Base-by-base conservation (phyloP, 2,113 vertebrate species). In the Fregata magnificens region DNA sequence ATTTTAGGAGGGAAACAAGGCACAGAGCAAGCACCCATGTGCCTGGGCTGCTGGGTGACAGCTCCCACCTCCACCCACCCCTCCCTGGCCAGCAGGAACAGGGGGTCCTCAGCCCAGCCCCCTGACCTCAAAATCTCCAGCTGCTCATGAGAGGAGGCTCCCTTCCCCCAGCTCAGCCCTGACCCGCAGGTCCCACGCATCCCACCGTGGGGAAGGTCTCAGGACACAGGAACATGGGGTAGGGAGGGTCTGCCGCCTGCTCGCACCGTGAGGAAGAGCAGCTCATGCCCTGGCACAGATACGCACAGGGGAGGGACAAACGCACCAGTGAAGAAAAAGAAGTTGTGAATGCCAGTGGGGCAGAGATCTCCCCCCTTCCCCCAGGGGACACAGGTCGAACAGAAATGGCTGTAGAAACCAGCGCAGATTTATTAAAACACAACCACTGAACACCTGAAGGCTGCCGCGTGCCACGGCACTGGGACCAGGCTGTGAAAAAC, bases 371-470 rank as follows among this genome's bases (percentile, higher is more conserved):
- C 4, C 40, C 40, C 9, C 7, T 1, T 3, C 3, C 28, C 38
- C 17, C 56, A 9, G 17, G 13, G 86, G 25, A 40, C 49, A 59
- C 61, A 61, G 52, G 82, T 0, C 0, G 29, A 59, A n/a, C 28
- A 19, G 50, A 32, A 31, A 26, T 1, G 2, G 73, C 20, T 17
- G 25, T 95, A 96, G 78, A 97, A 97, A 97, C 36, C 78, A 85
- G 59, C 8, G 15, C 15, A 13, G 70, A 29, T 92, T 98, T 98
- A 98, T 14, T 53, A 84, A 91, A 96, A 92, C 78, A 49, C 53
- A 82, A 86, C 34, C 26, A 16, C 21, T 7, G 5, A 67, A 28
- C 15, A 42, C 22, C 58, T 11, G 6, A 69, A 52, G 69, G 65
- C 36, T 63, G 70, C 78, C 5, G 7, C 47, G 21, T 1, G 67